phyloP scores from a whole-genome alignment of 2,888 invertebrate genomes.

The Diaphora mendica region DNA sequence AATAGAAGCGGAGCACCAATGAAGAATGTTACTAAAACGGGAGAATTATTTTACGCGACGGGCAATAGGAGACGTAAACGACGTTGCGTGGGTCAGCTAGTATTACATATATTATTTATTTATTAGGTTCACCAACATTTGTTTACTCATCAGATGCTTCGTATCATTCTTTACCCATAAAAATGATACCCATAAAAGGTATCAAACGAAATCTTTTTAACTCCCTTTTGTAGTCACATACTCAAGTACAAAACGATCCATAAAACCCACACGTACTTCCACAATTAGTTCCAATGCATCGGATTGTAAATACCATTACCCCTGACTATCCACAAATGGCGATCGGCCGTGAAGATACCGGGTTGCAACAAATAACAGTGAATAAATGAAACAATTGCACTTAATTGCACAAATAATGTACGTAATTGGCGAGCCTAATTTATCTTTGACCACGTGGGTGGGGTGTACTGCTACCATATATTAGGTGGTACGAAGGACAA shows the following conservation, averaged over 20 bases:
- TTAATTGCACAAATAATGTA: slow-evolving; percentile 69
- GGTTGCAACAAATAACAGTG: slow-evolving; percentile 42
- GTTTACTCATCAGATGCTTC: neutral
- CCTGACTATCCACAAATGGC: slow-evolving; percentile 33
- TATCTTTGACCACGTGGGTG: slow-evolving; percentile 51
- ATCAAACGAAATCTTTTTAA: neutral
- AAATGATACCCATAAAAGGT: neutral
- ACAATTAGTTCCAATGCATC: slow-evolving; percentile 13
- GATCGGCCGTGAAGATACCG: slow-evolving; percentile 34
- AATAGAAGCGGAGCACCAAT: too few species aligned
- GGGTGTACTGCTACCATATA: slow-evolving; percentile 25
- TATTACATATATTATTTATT: too few species aligned
- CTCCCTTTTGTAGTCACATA: slow-evolving; percentile 3
- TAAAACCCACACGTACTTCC: slow-evolving; percentile 15
- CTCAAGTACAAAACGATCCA: slow-evolving; percentile 5
- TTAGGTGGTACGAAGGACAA: slow-evolving; percentile 17
- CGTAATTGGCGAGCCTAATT: slow-evolving; percentile 61
- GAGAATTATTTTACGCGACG: too few species aligned
- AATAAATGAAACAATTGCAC: slow-evolving; percentile 56
- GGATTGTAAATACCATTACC: slow-evolving; percentile 19
- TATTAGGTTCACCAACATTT: too few species aligned
- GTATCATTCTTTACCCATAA: neutral
- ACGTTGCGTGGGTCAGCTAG: too few species aligned
- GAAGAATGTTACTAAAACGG: too few species aligned
- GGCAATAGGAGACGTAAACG: too few species aligned